These are phyloP conservation scores for Hystrix brachyura DNA, from an alignment of 2,113 vertebrate genomes.

Conservation along the genomic window DNA sequence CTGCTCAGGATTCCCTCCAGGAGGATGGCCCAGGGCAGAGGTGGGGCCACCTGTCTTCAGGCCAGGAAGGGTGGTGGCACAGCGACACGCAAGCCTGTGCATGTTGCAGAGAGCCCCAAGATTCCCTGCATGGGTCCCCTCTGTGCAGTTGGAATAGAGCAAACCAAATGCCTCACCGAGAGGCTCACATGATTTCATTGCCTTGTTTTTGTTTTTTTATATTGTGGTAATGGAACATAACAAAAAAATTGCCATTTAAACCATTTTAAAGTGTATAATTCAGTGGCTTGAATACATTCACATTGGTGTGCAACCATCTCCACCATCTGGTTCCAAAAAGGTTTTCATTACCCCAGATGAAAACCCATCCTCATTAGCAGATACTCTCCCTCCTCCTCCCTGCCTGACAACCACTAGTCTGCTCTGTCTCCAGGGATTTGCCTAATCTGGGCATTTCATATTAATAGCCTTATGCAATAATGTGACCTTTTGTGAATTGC, in stretches of 20 bases:
- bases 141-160: not conserved
- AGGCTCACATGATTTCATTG: accelerated
- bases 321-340: not conserved
- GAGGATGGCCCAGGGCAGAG: accelerated
- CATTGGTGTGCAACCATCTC: not conserved
- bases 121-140: too few species aligned
- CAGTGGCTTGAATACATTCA: not conserved
- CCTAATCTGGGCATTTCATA: accelerated
- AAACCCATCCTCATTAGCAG: not conserved
- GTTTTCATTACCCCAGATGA: not conserved
- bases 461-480: accelerated
- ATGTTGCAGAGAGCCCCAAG: accelerated
- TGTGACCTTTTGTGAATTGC: not conserved
- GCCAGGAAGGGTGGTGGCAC: not conserved
- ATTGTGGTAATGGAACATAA: not conserved
- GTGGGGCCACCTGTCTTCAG: not conserved
- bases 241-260: not conserved
- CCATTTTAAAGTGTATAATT: not conserved
- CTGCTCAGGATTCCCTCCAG: accelerated
- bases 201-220: not conserved
- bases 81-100: accelerated
- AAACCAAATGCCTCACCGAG: not conserved
- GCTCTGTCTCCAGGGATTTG: not conserved
- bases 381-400: too few species aligned
- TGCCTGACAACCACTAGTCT: accelerated